Conservation (phyloP, 1,140 invertebrate species). For the Neodiprion fabricii region DNA sequence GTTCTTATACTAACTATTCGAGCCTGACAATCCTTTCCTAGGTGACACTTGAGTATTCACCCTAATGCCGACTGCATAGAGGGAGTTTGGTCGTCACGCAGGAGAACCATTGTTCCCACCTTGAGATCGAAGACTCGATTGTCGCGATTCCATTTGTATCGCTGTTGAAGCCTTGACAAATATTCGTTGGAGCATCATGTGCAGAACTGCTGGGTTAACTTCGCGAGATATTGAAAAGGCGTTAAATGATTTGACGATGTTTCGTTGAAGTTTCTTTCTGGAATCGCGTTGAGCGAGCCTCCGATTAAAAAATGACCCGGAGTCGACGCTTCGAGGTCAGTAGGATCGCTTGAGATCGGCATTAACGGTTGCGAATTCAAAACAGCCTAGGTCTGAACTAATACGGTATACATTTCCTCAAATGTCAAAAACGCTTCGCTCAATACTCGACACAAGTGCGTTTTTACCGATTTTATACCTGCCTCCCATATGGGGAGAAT, state of each 20-base stretch:
- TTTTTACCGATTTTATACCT: slow-evolving; percentile 17
- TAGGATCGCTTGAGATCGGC: slow-evolving; percentile 24
- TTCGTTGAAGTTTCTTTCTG: slow-evolving; percentile 30
- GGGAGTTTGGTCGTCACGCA: slow-evolving; percentile 30
- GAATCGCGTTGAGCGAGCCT: slow-evolving; percentile 18
- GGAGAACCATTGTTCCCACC: slow-evolving; percentile 40
- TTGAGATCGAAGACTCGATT: slow-evolving; percentile 27
- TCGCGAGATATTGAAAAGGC: slow-evolving; percentile 24
- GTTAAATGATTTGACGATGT: slow-evolving; percentile 12
- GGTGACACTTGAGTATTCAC: slow-evolving; percentile 26
- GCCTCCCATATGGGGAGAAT: slow-evolving; percentile 18
- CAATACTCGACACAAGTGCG: slow-evolving; percentile 33
- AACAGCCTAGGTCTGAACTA: slow-evolving; percentile 35
- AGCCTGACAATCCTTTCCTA: slow-evolving; percentile 26
- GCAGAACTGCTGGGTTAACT: slow-evolving; percentile 30
- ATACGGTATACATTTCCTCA: slow-evolving; percentile 27
- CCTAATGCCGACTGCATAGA: slow-evolving; percentile 32
- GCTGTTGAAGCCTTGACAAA: slow-evolving; percentile 19
- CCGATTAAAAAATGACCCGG: slow-evolving; percentile 33
- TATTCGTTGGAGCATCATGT: slow-evolving; percentile 27
- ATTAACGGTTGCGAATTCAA: slow-evolving; percentile 32
- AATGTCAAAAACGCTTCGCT: slow-evolving; percentile 20
- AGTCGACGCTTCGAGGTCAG: slow-evolving; percentile 21
- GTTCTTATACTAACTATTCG: slow-evolving; percentile 37
- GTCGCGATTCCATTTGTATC: slow-evolving; percentile 27